Conservation (phyloP, 2,113 vertebrate species). For the Prolemur simus region DNA sequence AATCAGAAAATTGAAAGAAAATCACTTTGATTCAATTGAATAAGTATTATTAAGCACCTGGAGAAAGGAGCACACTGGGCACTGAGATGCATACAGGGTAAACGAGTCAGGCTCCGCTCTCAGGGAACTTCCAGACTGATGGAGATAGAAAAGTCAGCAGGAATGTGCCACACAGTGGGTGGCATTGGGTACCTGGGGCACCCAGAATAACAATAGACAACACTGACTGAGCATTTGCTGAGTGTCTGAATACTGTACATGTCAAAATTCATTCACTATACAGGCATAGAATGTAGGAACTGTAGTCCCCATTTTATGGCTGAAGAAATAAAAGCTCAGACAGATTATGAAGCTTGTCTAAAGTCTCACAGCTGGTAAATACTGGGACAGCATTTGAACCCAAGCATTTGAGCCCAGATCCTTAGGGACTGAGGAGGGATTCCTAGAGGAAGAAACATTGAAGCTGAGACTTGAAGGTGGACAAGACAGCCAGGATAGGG, state of each 20-base stretch:
- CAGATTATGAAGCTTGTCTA: background rate
- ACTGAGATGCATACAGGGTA: background rate
- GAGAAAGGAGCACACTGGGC: background rate
- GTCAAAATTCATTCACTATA: background rate
- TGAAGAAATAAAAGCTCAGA: background rate
- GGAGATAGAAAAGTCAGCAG: background rate
- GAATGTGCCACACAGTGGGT: background rate
- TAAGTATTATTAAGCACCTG: background rate
- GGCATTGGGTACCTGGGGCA: accelerated
- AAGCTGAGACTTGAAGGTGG: background rate
- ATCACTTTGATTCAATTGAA: background rate
- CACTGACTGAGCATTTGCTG: background rate
- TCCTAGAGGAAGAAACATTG: background rate
- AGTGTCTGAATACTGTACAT: background rate
- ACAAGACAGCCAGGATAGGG: background rate
- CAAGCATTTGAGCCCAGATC: background rate
- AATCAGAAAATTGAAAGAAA: background rate
- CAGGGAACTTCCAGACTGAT: background rate
- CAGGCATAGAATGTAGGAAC: background rate
- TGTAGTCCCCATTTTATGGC: background rate
- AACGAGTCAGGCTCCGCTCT: background rate
- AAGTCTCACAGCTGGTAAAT: background rate
- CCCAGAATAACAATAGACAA: accelerated
- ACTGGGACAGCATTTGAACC: background rate
- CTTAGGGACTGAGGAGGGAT: background rate